These are phyloP conservation scores for Mastomys natalensis DNA, from an alignment of 2,113 vertebrate genomes.

Conservation along the genomic window DNA sequence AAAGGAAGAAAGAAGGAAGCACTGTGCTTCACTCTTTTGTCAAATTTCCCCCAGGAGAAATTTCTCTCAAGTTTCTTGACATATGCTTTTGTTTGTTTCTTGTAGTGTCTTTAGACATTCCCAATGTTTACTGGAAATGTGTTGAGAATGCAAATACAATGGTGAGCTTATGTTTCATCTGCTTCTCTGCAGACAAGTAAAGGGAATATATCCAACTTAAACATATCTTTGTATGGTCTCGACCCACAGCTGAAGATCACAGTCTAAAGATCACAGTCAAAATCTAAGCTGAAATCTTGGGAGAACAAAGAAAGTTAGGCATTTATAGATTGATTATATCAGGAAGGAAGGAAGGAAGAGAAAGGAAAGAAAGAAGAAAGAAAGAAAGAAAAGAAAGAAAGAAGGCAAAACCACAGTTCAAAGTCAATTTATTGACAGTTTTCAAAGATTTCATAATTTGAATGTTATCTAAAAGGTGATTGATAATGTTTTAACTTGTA, in stretches of 20 bases:
- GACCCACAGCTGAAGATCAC: not conserved
- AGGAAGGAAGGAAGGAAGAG: not conserved
- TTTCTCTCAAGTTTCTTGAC: not conserved
- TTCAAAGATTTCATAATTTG: slow-evolving; percentile 7
- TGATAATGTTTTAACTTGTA: not conserved
- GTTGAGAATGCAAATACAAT: not conserved
- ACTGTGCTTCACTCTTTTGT: not conserved
- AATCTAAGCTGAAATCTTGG: not conserved
- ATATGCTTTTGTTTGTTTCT: not conserved
- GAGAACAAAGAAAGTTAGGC: not conserved
- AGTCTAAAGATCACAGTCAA: not conserved
- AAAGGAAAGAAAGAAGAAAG: not conserved
- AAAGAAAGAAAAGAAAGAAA: not conserved
- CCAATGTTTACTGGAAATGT: not conserved
- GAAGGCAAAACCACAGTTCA: not conserved
- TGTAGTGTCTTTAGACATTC: not conserved
- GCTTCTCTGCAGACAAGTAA: not conserved
- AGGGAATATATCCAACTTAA: not conserved
- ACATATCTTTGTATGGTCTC: not conserved
- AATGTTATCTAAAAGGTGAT: not conserved
- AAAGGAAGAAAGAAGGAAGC: not conserved
- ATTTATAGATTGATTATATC: not conserved
- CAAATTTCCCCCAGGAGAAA: not conserved
- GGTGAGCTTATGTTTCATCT: not conserved
- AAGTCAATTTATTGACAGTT: not conserved